Evolutionary conservation across 1,140 invertebrate genomes (phyloP).

Genomic region (Campodea augens): DNA sequence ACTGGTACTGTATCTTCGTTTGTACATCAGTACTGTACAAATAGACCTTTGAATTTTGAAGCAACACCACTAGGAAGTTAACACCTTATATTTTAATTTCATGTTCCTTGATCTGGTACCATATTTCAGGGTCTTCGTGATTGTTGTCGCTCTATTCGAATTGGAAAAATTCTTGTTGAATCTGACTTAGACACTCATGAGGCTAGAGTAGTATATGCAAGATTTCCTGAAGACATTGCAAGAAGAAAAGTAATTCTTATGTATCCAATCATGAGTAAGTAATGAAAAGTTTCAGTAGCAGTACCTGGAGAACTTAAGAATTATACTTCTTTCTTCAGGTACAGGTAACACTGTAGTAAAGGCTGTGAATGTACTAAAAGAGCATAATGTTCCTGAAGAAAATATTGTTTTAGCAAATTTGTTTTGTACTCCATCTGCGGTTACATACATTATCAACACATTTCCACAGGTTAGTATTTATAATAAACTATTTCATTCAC

Average conservation of each 20-base stretch:
- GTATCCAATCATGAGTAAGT: slow-evolving; percentile 92
- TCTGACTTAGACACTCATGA: slow-evolving; percentile 90
- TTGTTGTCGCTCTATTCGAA: slow-evolving; percentile 91
- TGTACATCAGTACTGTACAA: no score
- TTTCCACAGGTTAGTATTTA: slow-evolving; percentile 49
- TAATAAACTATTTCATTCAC: no score
- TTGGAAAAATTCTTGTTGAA: slow-evolving; percentile 96
- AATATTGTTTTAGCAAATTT: slow-evolving; percentile 91
- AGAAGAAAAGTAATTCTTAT: slow-evolving; percentile 82
- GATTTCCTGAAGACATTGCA: slow-evolving; percentile 89
- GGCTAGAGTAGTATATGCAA: slow-evolving; percentile 90
- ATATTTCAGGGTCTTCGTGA: slow-evolving; percentile 63
- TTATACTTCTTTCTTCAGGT: slow-evolving; percentile 27
- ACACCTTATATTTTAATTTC: background rate
- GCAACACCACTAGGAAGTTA: no score
- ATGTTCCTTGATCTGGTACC: no score
- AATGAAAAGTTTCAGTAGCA: slow-evolving; percentile 2
- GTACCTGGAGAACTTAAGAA: no score
- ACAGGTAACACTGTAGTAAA: slow-evolving; percentile 90
- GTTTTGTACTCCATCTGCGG: slow-evolving; percentile 85
- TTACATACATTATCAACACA: slow-evolving; percentile 58
- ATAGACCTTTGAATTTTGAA: no score
- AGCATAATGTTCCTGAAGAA: slow-evolving; percentile 79
- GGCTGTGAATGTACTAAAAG: slow-evolving; percentile 80
- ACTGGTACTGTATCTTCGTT: no score